Percentiles rank a stretch among this genome's conserved stretches.
These are phyloP conservation scores for Geotrypetes seraphini DNA, from an alignment of 2,797 vertebrate genomes.

Conservation along the genomic window DNA sequence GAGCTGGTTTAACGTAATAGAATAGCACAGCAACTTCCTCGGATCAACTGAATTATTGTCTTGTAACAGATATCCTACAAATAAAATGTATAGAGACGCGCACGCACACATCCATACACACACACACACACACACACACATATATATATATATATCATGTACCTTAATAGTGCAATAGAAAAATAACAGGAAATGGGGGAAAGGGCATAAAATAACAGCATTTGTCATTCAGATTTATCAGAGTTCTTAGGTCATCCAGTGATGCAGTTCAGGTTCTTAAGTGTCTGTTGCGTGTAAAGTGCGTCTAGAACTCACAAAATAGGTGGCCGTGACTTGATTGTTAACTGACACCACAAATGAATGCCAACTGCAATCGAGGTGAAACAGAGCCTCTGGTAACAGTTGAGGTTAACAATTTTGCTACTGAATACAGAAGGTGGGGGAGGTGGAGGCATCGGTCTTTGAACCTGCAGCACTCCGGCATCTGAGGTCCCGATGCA, in stretches of 20 bases:
- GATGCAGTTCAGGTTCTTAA: constrained; percentile 23
- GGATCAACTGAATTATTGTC: constrained; percentile 20
- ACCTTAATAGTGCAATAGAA: constrained; percentile 40
- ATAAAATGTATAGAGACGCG: constrained; percentile 36
- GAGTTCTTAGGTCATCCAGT: constrained; percentile 20
- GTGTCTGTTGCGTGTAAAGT: constrained; percentile 55
- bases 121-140: constrained; percentile 23
- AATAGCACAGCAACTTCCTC: constrained; percentile 17
- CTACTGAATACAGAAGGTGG: no score
- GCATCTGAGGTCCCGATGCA: no score
- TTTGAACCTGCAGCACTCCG: no score
- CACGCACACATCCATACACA: constrained; percentile 33
- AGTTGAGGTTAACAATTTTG: no score
- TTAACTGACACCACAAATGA: no score
- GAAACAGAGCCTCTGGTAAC: no score
- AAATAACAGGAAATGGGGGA: constrained; percentile 31
- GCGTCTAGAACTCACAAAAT: constrained; percentile 55
- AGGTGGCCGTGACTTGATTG: no score
- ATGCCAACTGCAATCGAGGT: no score
- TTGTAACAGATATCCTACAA: constrained; percentile 35
- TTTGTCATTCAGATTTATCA: constrained; percentile 36
- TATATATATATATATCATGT: constrained; percentile 8
- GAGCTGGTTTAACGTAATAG: constrained; percentile 21
- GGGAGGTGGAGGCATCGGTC: no score
- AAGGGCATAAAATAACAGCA: constrained; percentile 30